Evolutionary conservation across 2,113 vertebrate genomes (phyloP).

Genomic region (Telmatochromis bifrenatus): DNA sequence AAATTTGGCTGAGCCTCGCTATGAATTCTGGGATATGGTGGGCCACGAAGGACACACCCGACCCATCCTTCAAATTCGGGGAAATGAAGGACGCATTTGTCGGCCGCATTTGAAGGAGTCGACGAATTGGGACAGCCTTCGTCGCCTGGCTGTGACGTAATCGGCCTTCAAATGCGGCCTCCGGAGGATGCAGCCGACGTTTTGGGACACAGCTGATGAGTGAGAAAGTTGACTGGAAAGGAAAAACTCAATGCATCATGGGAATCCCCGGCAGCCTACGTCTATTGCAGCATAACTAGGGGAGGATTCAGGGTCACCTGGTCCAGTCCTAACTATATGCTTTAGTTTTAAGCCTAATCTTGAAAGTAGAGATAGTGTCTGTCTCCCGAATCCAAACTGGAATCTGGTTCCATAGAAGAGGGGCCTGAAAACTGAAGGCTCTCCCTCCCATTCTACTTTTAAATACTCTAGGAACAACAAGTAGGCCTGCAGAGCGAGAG

Average conservation of each 20-base stretch:
- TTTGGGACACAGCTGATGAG: no score
- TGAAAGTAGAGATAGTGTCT: not conserved
- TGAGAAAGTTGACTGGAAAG: not conserved
- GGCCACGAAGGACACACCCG: no score
- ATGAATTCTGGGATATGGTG: no score
- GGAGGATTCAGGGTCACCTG: not conserved
- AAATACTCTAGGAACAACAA: not conserved
- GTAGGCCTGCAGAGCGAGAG: rapidly evolving
- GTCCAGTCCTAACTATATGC: not conserved
- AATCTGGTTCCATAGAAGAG: not conserved
- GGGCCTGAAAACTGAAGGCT: not conserved
- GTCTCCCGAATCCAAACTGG: not conserved
- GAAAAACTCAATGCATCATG: not conserved
- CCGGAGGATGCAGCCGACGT: rapidly evolving
- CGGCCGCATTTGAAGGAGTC: no score
- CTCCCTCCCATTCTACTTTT: not conserved
- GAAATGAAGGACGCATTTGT: no score
- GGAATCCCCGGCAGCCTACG: rapidly evolving
- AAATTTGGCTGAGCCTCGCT: no score
- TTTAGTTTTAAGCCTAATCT: not conserved
- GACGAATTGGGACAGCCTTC: no score
- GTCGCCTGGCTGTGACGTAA: no score
- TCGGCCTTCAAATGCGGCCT: no score
- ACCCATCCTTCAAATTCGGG: no score
- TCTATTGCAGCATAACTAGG: not conserved